Percentiles rank a stretch among this genome's conserved stretches.
These are phyloP conservation scores for Pygocentrus nattereri DNA, from an alignment of 2,797 vertebrate species.

Conservation along the genomic window DNA sequence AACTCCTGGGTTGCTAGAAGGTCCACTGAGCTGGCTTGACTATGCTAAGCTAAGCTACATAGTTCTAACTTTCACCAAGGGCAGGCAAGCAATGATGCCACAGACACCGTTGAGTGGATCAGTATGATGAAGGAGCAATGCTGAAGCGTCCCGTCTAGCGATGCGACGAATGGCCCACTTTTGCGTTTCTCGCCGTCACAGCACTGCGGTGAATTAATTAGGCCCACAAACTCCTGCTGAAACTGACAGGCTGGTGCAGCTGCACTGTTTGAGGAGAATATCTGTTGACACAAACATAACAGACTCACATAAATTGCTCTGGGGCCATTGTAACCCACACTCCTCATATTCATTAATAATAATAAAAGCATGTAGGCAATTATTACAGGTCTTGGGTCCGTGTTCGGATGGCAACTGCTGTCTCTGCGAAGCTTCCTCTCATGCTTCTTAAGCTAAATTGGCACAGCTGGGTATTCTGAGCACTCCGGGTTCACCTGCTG, in stretches of 20 bases:
- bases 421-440: neutral
- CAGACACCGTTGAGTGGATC: neutral
- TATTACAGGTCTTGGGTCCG: slow-evolving; percentile 10
- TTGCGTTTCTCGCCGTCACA: neutral
- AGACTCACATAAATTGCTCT: neutral
- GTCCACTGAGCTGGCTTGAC: neutral
- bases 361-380: neutral
- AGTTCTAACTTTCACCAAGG: neutral
- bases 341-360: slow-evolving; percentile 1
- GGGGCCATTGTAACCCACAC: neutral
- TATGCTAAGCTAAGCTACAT: neutral
- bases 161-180: neutral
- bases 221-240: neutral
- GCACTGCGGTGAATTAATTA: neutral
- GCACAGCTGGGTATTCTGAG: slow-evolving; percentile 21
- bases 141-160: neutral
- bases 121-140: neutral
- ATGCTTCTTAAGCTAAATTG: slow-evolving; percentile 17
- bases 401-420: neutral
- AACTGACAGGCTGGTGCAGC: neutral
- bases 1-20: neutral
- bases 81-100: neutral
- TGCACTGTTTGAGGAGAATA: neutral
- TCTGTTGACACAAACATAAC: neutral
- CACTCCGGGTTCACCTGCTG: slow-evolving; percentile 21